These are phyloP conservation scores for Stenichneumon culpator DNA, from an alignment of 2,888 invertebrate genomes.

Conservation along the genomic window DNA sequence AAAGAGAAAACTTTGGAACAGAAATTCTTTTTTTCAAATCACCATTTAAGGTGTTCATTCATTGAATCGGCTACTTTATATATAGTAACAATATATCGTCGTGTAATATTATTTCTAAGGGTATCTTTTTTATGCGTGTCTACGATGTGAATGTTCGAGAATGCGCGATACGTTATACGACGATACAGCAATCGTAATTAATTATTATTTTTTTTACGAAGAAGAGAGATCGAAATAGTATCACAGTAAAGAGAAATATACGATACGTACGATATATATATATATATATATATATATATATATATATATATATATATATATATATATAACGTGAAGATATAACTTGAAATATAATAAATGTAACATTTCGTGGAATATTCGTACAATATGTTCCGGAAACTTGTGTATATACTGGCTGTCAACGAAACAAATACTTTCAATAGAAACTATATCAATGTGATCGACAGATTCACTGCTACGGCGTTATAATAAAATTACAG, in stretches of 20 bases:
- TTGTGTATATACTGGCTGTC: slow-evolving; percentile 30
- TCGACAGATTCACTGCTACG: slow-evolving; percentile 26
- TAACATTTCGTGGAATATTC: slow-evolving; percentile 56
- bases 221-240: slow-evolving; percentile 69
- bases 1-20: not conserved
- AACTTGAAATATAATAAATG: slow-evolving; percentile 48
- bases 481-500: not conserved
- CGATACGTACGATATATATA: slow-evolving; percentile 20
- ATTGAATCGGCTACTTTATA: not conserved
- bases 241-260: slow-evolving; percentile 72
- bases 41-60: not conserved
- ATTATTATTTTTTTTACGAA: slow-evolving; percentile 32
- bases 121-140: not conserved
- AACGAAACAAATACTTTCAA: slow-evolving; percentile 39
- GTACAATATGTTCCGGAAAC: slow-evolving; percentile 40
- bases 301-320: no score
- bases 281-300: not conserved
- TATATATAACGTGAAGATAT: slow-evolving; percentile 43
- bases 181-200: slow-evolving; percentile 39
- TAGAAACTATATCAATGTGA: slow-evolving; percentile 24
- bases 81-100: slow-evolving; percentile 13
- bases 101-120: slow-evolving; percentile 7
- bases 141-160: slow-evolving; percentile 19
- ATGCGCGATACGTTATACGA: slow-evolving; percentile 24
- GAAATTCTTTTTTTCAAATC: not conserved